Evolutionary conservation across 2,888 invertebrate genomes (phyloP).

Genomic region (Lasioglossum calceatum): DNA sequence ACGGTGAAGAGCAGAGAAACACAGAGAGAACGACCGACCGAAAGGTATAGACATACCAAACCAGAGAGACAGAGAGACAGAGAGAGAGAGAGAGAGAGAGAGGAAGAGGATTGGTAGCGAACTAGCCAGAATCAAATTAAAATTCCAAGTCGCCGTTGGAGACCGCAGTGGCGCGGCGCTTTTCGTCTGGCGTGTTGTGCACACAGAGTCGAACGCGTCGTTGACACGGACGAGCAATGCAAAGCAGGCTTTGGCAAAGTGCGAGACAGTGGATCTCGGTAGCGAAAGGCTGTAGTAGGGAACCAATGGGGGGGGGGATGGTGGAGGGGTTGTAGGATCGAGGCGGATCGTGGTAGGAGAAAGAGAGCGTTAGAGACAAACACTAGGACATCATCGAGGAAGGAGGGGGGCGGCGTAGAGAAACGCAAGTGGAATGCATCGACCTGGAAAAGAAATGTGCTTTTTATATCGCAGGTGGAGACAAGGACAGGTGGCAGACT

Average conservation of each 20-base stretch:
- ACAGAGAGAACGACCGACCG: not conserved
- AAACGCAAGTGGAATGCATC: conserved; percentile 57
- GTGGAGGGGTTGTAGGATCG: not conserved
- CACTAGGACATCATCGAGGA: not conserved
- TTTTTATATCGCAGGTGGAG: conserved; percentile 61
- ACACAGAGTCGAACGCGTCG: conserved; percentile 24
- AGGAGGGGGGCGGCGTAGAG: not conserved
- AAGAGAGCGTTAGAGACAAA: not conserved
- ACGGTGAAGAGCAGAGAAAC: conserved; percentile 1
- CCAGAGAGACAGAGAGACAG: not conserved
- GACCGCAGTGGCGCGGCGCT: not conserved
- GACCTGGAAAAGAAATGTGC: conserved; percentile 60
- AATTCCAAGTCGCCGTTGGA: conserved; percentile 15
- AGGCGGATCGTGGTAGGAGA: not conserved
- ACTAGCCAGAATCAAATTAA: conserved; percentile 4
- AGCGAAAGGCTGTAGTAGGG: not conserved
- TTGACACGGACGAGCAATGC: conserved; percentile 27
- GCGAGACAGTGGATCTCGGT: not conserved
- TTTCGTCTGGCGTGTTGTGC: not conserved
- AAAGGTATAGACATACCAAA: not conserved
- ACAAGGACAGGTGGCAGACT: conserved; percentile 43
- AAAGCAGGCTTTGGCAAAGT: not conserved
- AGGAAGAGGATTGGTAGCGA: not conserved
- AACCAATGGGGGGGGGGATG: not conserved
- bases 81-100: too few relatives aligned